Conservation (phyloP, 2,888 invertebrate genomes). For the Mycogona germanica region DNA sequence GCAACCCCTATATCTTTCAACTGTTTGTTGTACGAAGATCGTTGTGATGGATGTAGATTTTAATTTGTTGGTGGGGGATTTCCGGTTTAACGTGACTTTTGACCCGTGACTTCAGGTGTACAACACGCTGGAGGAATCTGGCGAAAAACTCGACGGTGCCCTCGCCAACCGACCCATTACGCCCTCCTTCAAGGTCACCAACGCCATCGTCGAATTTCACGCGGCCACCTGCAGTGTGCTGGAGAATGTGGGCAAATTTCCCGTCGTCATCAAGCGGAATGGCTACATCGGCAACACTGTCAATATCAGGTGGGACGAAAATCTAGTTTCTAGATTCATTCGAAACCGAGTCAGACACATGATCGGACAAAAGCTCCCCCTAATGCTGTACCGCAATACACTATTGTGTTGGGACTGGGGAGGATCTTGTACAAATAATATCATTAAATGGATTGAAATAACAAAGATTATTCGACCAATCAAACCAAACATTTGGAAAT, state of each 20-base stretch:
- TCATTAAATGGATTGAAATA: too few species aligned
- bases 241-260: slow-evolving; percentile 41
- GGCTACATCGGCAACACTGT: slow-evolving; percentile 38
- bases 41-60: not conserved
- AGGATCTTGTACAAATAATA: too few species aligned
- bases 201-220: slow-evolving; percentile 43
- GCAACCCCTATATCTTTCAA: not conserved
- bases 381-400: too few species aligned
- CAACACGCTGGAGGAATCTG: slow-evolving; percentile 35
- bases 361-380: too few species aligned
- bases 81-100: too few species aligned
- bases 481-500: too few species aligned
- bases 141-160: slow-evolving; percentile 24
- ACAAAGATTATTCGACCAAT: too few species aligned
- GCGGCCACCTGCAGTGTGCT: slow-evolving; percentile 42
- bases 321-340: not conserved
- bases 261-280: slow-evolving; percentile 37
- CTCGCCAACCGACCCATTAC: slow-evolving; percentile 17
- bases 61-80: too few species aligned
- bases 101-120: slow-evolving; percentile 34
- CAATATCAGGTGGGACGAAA: slow-evolving; percentile 39
- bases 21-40: not conserved
- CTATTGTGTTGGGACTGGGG: too few species aligned
- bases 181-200: slow-evolving; percentile 24
- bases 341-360: too few species aligned